A percentile compares a stretch with the other conserved stretches of the same genome.
Conservation (phyloP, 2,888 invertebrate species). For the Chrysodeixis includens region DNA sequence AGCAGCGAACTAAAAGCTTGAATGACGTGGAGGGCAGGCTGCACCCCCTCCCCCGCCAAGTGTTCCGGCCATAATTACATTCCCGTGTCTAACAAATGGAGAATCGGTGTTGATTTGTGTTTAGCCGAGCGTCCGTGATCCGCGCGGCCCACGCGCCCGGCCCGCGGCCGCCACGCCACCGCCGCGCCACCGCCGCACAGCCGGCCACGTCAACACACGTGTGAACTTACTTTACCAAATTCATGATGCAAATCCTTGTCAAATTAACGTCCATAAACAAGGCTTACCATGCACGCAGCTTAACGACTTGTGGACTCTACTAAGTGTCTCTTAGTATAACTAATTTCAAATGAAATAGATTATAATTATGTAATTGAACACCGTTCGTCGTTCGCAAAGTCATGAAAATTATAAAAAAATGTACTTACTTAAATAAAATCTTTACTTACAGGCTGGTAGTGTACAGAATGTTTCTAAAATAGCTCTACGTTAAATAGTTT, state of each 20-base stretch:
- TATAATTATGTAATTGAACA: no score
- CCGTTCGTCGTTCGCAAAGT: no score
- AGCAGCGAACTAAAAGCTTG: slow-evolving; percentile 85
- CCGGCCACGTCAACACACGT: slow-evolving; percentile 24
- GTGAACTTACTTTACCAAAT: slow-evolving; percentile 32
- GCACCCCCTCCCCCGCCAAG: slow-evolving; percentile 74
- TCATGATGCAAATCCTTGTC: slow-evolving; percentile 20
- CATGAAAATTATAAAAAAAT: neutral
- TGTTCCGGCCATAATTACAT: slow-evolving; percentile 90
- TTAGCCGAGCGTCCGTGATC: slow-evolving; percentile 84
- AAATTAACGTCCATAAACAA: slow-evolving; percentile 39
- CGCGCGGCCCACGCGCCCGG: slow-evolving; percentile 62
- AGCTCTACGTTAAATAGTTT: slow-evolving; percentile 49
- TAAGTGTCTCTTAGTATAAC: no score
- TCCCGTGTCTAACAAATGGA: slow-evolving; percentile 90
- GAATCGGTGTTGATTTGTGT: slow-evolving; percentile 90
- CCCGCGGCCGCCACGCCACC: slow-evolving; percentile 34
- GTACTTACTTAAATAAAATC: neutral
- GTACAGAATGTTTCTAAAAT: slow-evolving; percentile 44
- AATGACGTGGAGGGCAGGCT: slow-evolving; percentile 77
- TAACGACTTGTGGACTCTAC: slow-evolving; percentile 18
- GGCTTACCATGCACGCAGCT: slow-evolving; percentile 27
- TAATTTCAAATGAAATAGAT: no score
- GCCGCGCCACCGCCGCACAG: slow-evolving; percentile 8
- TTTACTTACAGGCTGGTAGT: slow-evolving; percentile 14